Evolutionary conservation across 2,797 vertebrate genomes (phyloP).

Genomic region (Otolemur crassicaudatus): DNA sequence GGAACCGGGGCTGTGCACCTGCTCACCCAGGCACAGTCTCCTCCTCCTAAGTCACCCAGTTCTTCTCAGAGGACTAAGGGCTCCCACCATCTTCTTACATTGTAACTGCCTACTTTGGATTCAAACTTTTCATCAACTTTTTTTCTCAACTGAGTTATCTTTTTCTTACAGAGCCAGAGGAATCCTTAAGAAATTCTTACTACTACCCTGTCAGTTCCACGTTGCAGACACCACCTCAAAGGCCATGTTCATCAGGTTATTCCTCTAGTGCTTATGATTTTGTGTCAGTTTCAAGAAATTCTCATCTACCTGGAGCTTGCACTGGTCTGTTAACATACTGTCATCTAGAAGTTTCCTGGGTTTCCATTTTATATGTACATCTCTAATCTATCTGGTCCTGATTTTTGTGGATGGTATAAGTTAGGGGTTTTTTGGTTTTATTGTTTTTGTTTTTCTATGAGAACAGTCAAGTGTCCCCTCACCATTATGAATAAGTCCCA

Average conservation of each 20-base stretch:
- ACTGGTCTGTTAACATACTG: too few relatives aligned
- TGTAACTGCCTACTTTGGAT: not conserved
- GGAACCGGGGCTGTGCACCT: rapidly evolving
- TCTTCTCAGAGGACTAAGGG: rapidly evolving
- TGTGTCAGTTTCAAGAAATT: not conserved
- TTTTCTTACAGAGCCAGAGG: not conserved
- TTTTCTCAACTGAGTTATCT: not conserved
- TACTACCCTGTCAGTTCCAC: not conserved
- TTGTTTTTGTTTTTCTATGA: not conserved
- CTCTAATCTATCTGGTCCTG: not conserved
- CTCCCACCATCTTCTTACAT: too few relatives aligned
- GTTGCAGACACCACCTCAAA: not conserved
- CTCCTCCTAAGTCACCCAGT: not conserved
- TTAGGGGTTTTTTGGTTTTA: not conserved
- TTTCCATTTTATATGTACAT: too few relatives aligned
- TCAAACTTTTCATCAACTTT: not conserved
- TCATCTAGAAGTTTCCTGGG: not conserved
- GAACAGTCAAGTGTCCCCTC: not conserved
- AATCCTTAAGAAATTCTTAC: not conserved
- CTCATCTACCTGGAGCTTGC: not conserved
- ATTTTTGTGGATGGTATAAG: rapidly evolving
- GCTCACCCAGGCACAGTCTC: rapidly evolving
- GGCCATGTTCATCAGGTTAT: not conserved
- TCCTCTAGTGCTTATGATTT: not conserved
- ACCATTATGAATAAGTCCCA: rapidly evolving